These are phyloP conservation scores for Anthonomus grandis DNA, from an alignment of 1,140 invertebrate genomes.

Conservation along the genomic window DNA sequence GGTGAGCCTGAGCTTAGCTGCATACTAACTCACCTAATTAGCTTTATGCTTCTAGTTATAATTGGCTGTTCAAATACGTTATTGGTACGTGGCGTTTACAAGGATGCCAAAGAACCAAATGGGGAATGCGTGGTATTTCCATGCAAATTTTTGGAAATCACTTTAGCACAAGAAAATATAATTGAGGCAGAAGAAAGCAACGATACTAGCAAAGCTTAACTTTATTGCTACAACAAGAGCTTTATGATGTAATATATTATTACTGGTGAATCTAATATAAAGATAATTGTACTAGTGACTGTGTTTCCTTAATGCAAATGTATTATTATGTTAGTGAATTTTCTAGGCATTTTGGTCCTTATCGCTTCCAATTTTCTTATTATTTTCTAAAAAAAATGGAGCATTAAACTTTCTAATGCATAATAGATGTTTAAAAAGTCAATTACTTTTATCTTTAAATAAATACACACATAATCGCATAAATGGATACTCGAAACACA, in stretches of 20 bases:
- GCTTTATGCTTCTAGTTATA: slow-evolving; percentile 67
- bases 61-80: slow-evolving; percentile 80
- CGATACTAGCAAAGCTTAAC: not conserved
- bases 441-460: not conserved
- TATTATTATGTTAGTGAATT: too few relatives aligned
- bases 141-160: slow-evolving; percentile 67
- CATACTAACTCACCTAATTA: slow-evolving; percentile 70
- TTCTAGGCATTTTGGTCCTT: too few relatives aligned
- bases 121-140: slow-evolving; percentile 78
- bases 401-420: not conserved
- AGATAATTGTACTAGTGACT: not conserved
- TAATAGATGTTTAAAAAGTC: not conserved
- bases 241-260: not conserved
- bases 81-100: slow-evolving; percentile 77
- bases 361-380: not conserved
- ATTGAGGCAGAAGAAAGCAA: not conserved
- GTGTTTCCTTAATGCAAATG: not conserved
- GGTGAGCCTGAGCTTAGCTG: slow-evolving; percentile 67
- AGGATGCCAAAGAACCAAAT: slow-evolving; percentile 74
- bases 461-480: slow-evolving; percentile 16
- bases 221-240: not conserved
- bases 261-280: not conserved
- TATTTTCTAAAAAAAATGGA: not conserved
- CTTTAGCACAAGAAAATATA: slow-evolving; percentile 12
- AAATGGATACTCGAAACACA: slow-evolving; percentile 28